Evolutionary conservation across 2,797 vertebrate species (phyloP).

Genomic region (Chlorospingus semifuscus): DNA sequence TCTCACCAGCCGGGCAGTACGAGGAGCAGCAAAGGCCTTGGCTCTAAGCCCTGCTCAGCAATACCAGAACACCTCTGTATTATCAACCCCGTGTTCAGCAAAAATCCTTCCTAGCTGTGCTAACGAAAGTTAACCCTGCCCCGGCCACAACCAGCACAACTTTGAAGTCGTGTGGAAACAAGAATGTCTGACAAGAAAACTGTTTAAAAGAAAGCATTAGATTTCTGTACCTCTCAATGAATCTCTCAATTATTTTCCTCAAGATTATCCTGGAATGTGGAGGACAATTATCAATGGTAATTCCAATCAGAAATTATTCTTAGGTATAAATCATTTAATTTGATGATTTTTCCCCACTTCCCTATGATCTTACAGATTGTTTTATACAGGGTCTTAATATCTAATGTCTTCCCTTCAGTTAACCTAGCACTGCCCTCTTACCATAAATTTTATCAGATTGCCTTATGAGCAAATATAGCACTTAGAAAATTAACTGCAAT

Average conservation of each 20-base stretch:
- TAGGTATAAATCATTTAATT: not conserved
- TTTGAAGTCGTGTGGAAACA: not conserved
- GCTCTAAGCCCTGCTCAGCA: not conserved
- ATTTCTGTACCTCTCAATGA: not conserved
- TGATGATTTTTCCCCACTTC: not conserved
- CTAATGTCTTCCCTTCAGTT: not conserved
- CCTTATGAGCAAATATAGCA: not conserved
- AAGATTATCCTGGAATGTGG: not conserved
- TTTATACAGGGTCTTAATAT: not conserved
- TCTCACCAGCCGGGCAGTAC: accelerated
- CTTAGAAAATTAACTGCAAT: not conserved
- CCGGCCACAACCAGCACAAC: not conserved
- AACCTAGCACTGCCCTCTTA: not conserved
- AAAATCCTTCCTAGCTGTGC: not conserved
- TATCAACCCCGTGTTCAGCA: accelerated
- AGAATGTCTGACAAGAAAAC: not conserved
- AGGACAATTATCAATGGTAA: not conserved
- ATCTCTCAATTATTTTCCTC: not conserved
- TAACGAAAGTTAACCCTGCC: not conserved
- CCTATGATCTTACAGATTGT: not conserved
- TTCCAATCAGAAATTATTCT: not conserved
- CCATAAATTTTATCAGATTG: not conserved
- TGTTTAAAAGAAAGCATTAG: not conserved
- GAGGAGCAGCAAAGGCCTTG: not conserved
- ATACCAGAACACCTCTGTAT: not conserved